These are phyloP conservation scores for Crossaster papposus DNA, from an alignment of 53 echinoderm and acorn worm genomes.

Conservation along the genomic window DNA sequence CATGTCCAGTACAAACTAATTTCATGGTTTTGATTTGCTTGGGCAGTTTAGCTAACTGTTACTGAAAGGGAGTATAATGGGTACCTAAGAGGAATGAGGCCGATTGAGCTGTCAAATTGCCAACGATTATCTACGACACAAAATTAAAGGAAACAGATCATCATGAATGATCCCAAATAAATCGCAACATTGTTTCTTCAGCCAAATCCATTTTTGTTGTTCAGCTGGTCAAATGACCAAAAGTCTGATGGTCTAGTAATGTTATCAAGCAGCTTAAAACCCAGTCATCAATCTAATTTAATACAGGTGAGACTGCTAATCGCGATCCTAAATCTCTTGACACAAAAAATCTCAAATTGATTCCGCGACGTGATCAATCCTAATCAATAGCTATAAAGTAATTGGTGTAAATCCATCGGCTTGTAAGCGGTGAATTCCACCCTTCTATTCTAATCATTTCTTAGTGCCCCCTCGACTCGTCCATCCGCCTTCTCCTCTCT, in stretches of 20 bases:
- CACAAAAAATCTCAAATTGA: constrained; percentile 9
- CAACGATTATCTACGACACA: too few relatives aligned
- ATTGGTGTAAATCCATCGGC: neutral
- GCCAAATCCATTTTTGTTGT: too few relatives aligned
- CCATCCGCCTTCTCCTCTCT: neutral
- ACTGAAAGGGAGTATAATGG: too few relatives aligned
- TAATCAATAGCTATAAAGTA: neutral
- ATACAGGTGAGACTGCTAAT: neutral
- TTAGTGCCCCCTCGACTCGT: neutral
- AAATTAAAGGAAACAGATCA: too few relatives aligned
- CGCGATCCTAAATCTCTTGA: neutral
- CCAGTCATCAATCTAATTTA: neutral
- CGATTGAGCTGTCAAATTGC: too few relatives aligned
- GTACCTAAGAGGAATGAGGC: too few relatives aligned
- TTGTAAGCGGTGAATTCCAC: neutral
- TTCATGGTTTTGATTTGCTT: neutral
- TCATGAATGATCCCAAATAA: too few relatives aligned
- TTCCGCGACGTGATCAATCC: neutral
- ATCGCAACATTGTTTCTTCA: too few relatives aligned
- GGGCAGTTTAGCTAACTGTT: neutral
- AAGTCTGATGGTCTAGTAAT: too few relatives aligned
- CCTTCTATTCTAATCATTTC: neutral
- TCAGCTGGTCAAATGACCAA: too few relatives aligned
- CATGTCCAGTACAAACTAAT: neutral
- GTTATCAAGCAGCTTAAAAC: neutral